phyloP scores from a whole-genome alignment of 2,888 invertebrate species.

The Chrysolina haemoptera region DNA sequence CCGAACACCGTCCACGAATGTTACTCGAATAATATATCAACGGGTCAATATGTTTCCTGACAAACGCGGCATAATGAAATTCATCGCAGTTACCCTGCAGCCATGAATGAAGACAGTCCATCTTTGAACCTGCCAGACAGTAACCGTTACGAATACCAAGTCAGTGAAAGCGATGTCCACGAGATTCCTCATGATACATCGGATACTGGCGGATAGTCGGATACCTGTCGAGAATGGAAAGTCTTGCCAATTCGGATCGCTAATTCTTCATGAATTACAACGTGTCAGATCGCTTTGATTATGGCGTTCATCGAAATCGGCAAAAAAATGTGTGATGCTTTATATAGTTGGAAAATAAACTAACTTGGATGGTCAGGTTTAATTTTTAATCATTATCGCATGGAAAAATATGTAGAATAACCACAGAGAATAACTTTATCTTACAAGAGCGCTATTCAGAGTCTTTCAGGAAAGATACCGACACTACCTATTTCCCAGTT shows the following conservation, averaged over 20 bases:
- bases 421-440: too few relatives aligned
- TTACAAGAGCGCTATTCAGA: too few relatives aligned
- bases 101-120: slow-evolving; percentile 26
- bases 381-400: background rate
- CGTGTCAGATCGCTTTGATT: slow-evolving; percentile 9
- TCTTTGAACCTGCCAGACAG: slow-evolving; percentile 36
- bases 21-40: background rate
- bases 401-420: background rate
- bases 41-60: slow-evolving; percentile 10
- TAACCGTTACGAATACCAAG: slow-evolving; percentile 37
- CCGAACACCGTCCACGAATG: background rate
- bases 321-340: background rate
- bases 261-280: slow-evolving; percentile 35
- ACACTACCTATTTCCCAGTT: too few relatives aligned
- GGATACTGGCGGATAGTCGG: slow-evolving; percentile 41
- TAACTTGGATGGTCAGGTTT: background rate
- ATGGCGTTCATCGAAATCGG: slow-evolving; percentile 4
- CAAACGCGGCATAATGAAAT: slow-evolving; percentile 23
- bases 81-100: slow-evolving; percentile 20
- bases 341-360: background rate
- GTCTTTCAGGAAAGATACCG: too few relatives aligned
- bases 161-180: slow-evolving; percentile 37
- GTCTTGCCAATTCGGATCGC: slow-evolving; percentile 56
- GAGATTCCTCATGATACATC: slow-evolving; percentile 6
- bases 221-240: slow-evolving; percentile 59